Conservation (phyloP, 2,113 vertebrate genomes). For the Paramormyrops kingsleyae region DNA sequence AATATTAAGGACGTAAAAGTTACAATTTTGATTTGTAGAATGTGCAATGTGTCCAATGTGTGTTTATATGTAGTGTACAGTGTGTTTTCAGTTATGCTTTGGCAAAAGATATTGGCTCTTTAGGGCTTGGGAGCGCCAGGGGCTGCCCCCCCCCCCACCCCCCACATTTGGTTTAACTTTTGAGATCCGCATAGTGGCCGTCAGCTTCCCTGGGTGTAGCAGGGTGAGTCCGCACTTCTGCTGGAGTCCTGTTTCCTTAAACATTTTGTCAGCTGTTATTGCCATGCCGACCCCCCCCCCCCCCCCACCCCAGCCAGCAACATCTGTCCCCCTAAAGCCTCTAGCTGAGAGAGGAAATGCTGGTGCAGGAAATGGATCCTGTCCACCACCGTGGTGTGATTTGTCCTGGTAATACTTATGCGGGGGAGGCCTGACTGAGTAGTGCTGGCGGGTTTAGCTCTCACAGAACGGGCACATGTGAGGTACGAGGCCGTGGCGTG, state of each 20-base stretch:
- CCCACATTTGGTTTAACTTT: background rate
- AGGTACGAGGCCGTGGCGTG: background rate
- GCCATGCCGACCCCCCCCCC: background rate
- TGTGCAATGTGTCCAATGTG: background rate
- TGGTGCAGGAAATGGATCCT: background rate
- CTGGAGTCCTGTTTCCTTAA: background rate
- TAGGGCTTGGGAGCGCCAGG: background rate
- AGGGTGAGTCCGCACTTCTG: background rate
- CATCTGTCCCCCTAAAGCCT: background rate
- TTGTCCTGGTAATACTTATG: background rate
- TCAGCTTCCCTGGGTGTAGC: background rate
- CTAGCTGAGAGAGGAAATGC: background rate
- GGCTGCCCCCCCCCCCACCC: background rate
- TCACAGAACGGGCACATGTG: background rate
- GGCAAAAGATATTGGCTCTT: background rate
- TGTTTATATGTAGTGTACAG: background rate
- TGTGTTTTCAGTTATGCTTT: background rate
- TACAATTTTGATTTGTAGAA: background rate
- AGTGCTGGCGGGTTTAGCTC: too few relatives aligned
- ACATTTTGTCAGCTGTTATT: conserved; percentile 22
- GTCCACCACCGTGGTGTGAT: background rate
- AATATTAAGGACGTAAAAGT: background rate
- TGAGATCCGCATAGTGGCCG: background rate
- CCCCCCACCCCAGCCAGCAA: background rate
- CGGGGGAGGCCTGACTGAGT: background rate